phyloP scores from a whole-genome alignment of 2,797 vertebrate species.

The Podargus strigoides region DNA sequence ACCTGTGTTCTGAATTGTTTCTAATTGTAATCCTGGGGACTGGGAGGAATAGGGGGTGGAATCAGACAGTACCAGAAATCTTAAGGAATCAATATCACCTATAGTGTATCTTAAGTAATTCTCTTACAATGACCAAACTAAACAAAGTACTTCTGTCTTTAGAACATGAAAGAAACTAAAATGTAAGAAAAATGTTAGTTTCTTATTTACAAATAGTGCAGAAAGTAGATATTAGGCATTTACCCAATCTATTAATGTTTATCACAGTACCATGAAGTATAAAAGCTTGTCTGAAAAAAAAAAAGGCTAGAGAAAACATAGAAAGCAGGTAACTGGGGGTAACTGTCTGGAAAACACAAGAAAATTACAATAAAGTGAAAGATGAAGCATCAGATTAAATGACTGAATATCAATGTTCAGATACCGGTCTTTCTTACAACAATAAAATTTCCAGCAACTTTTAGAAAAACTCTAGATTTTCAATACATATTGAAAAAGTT shows the following conservation, averaged over 20 bases:
- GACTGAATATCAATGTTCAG: background rate
- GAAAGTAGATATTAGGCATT: background rate
- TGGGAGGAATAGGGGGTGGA: background rate
- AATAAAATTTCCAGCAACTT: background rate
- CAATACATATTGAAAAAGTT: background rate
- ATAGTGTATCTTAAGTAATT: background rate
- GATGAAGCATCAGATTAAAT: background rate
- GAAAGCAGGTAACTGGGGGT: background rate
- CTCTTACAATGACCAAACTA: background rate
- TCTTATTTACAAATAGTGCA: background rate
- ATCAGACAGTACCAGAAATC: background rate
- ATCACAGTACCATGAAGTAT: background rate
- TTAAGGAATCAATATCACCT: background rate
- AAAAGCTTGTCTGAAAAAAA: background rate
- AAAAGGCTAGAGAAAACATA: background rate
- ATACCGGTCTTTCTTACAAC: background rate
- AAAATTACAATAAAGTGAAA: background rate
- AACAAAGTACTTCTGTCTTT: background rate
- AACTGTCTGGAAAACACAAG: background rate
- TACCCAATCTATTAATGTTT: background rate
- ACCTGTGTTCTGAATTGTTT: background rate
- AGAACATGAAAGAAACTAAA: background rate
- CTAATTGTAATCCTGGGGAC: background rate
- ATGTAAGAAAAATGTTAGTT: background rate
- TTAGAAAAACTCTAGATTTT: background rate